Conservation (phyloP, 2,888 invertebrate species). For the Ligdia adustata region DNA sequence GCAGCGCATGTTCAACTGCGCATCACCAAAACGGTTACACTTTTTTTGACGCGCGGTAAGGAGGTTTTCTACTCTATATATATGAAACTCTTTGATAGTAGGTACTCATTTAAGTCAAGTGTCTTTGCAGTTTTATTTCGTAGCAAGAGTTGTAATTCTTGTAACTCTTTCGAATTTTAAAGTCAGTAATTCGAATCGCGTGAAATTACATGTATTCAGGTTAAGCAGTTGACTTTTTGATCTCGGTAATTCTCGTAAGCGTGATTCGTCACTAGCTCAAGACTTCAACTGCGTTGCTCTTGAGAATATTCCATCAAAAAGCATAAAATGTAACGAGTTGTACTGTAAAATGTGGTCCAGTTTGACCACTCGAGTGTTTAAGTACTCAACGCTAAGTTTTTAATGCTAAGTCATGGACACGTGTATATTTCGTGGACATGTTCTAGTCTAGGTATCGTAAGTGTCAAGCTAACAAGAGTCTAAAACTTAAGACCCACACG, state of each 20-base stretch:
- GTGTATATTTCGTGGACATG: constrained; percentile 17
- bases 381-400: constrained; percentile 19
- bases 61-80: too few species aligned
- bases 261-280: constrained; percentile 12
- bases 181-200: too few species aligned
- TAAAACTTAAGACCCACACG: too few species aligned
- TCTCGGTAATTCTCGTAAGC: constrained; percentile 17
- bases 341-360: constrained; percentile 22
- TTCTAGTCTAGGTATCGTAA: constrained; percentile 5
- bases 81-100: too few species aligned
- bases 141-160: too few species aligned
- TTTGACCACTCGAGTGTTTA: constrained; percentile 15
- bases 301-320: constrained; percentile 12
- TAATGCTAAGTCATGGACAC: constrained; percentile 13
- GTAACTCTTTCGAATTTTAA: too few species aligned
- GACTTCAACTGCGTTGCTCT: constrained; percentile 18
- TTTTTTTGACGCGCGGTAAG: too few species aligned
- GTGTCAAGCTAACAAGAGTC: too few species aligned
- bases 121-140: too few species aligned
- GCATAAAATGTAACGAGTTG: constrained; percentile 18
- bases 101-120: too few species aligned
- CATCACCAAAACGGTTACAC: too few species aligned
- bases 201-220: constrained; percentile 7
- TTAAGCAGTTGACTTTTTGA: constrained; percentile 17
- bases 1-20: too few species aligned